Percentiles rank a stretch among this genome's conserved stretches.
phyloP scores from a whole-genome alignment of 2,888 invertebrate species.

The Megastigmus dorsalis region DNA sequence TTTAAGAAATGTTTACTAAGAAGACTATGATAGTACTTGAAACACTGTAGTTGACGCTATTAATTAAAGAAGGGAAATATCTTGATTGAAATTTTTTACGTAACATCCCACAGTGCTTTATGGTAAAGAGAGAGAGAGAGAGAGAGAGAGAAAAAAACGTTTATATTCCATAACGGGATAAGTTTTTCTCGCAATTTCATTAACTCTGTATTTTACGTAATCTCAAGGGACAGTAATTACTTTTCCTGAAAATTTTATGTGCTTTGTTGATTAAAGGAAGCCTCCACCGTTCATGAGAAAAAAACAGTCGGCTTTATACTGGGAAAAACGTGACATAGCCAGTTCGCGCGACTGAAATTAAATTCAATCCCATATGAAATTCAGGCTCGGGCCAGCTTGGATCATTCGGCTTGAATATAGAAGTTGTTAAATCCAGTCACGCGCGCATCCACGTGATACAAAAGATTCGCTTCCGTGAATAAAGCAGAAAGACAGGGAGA shows the following conservation, averaged over 20 bases:
- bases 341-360: constrained; percentile 34
- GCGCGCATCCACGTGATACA: constrained; percentile 13
- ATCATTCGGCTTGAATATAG: constrained; percentile 43
- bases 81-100: constrained; percentile 6
- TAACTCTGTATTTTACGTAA: constrained; percentile 24
- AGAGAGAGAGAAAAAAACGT: not conserved
- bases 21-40: too few species aligned
- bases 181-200: constrained; percentile 31
- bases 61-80: not conserved
- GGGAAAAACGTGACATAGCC: constrained; percentile 32
- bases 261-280: constrained; percentile 32
- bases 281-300: not conserved
- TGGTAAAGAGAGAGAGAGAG: constrained; percentile 1
- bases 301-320: constrained; percentile 16
- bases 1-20: too few species aligned
- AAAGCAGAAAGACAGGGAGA: not conserved
- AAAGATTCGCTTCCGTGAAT: constrained; percentile 21
- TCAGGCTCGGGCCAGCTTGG: constrained; percentile 33
- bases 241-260: constrained; percentile 33
- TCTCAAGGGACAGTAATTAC: constrained; percentile 15
- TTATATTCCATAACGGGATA: constrained; percentile 5
- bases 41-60: too few species aligned
- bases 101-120: not conserved
- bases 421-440: constrained; percentile 41
- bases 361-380: constrained; percentile 40